phyloP scores from a whole-genome alignment of 1,140 invertebrate species.

The Heliothis subflexa region DNA sequence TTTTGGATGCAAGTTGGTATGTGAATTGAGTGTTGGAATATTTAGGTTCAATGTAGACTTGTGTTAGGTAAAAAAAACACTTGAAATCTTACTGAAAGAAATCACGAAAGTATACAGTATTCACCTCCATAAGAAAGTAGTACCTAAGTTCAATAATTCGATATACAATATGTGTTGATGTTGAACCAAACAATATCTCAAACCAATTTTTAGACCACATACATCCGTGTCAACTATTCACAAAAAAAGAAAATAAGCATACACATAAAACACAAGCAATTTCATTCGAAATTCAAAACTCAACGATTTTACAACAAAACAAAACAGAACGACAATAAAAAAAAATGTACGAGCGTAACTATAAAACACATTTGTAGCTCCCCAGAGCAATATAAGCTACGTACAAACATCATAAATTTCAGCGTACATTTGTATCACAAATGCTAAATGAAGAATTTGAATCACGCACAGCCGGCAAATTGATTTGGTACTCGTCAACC shows the following conservation, averaged over 20 bases:
- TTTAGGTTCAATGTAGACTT: too few relatives aligned
- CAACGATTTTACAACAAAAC: constrained; percentile 11
- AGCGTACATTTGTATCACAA: constrained; percentile 39
- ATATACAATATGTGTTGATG: too few relatives aligned
- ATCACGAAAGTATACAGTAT: too few relatives aligned
- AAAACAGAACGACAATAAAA: constrained; percentile 28
- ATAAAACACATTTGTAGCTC: constrained; percentile 45
- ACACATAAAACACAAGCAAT: neutral
- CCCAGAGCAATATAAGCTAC: constrained; percentile 28
- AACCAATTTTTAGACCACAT: neutral
- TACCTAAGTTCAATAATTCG: too few relatives aligned
- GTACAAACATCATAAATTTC: constrained; percentile 46
- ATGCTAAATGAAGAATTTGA: constrained; percentile 61
- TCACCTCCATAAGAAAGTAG: too few relatives aligned
- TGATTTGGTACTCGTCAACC: constrained; percentile 68
- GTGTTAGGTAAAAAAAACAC: too few relatives aligned
- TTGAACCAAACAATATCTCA: too few relatives aligned
- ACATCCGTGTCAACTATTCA: neutral
- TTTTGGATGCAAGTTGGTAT: constrained; percentile 11
- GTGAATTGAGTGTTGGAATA: constrained; percentile 11
- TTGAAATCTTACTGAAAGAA: too few relatives aligned
- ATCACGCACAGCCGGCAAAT: constrained; percentile 63
- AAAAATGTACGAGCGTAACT: constrained; percentile 37
- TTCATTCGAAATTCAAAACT: neutral
- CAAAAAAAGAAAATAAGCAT: neutral